A percentile compares a stretch with the other conserved stretches of the same genome.
Evolutionary conservation across 1,140 invertebrate genomes (phyloP).

Genomic region (Bombus breviceps): DNA sequence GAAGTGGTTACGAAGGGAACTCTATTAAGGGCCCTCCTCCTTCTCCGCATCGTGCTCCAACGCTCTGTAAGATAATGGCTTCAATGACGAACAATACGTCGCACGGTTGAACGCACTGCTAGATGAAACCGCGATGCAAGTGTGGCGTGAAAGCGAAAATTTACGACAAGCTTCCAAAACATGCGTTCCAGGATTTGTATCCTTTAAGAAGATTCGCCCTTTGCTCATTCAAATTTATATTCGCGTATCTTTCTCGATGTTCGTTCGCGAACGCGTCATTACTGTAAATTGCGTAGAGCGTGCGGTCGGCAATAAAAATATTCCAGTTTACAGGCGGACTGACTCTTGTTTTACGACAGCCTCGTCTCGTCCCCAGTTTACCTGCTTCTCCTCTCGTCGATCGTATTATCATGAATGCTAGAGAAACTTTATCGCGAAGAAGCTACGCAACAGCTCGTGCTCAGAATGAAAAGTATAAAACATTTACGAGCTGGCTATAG

Average conservation of each 20-base stretch:
- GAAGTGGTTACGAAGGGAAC: constrained; percentile 46
- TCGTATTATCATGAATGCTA: background rate
- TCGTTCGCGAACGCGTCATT: background rate
- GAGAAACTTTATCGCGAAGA: constrained; percentile 2
- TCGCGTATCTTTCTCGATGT: background rate
- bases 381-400: background rate
- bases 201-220: background rate
- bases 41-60: background rate
- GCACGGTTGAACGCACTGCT: constrained; percentile 17
- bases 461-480: background rate
- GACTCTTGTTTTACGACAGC: background rate
- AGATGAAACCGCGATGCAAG: background rate
- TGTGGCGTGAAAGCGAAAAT: background rate
- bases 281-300: background rate
- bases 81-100: constrained; percentile 39
- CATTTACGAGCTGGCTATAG: background rate
- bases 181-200: background rate
- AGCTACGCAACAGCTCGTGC: constrained; percentile 17
- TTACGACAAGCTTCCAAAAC: background rate
- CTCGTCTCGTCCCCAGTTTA: background rate
- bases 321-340: background rate
- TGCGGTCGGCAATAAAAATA: background rate
- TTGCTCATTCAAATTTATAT: no score
- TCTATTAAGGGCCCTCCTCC: constrained; percentile 34
- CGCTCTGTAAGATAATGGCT: constrained; percentile 25